Percentiles rank a stretch among this genome's conserved stretches.
Conservation (phyloP, 2,797 vertebrate genomes). For the Poeciliopsis infans region DNA sequence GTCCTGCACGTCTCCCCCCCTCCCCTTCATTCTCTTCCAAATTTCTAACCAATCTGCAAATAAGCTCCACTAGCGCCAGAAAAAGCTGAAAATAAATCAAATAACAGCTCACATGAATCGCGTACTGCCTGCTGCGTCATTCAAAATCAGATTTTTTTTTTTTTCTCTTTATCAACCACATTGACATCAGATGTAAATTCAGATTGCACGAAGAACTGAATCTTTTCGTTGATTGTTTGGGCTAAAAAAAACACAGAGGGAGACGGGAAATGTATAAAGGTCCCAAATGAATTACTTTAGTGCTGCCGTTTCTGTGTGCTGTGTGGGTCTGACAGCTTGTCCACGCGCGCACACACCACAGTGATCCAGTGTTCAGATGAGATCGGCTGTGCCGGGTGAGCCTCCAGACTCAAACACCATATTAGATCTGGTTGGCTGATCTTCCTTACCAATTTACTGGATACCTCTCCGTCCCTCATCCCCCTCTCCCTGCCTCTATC, state of each 20-base stretch:
- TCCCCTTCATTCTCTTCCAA: background rate
- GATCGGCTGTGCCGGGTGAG: conserved; percentile 42
- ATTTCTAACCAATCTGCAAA: background rate
- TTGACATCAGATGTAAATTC: background rate
- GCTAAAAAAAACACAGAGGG: background rate
- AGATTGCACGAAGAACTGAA: background rate
- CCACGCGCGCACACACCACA: conserved; percentile 3
- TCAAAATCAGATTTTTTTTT: background rate
- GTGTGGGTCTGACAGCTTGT: conserved; percentile 14
- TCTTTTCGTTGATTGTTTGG: background rate
- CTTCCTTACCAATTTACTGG: conserved; percentile 49
- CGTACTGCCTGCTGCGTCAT: background rate
- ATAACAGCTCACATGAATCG: background rate
- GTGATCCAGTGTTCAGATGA: conserved; percentile 41
- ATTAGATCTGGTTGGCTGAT: conserved; percentile 55
- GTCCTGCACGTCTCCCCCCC: background rate
- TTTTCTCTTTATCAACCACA: background rate
- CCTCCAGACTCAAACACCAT: conserved; percentile 27
- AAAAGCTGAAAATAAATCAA: background rate
- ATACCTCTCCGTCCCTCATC: conserved; percentile 19
- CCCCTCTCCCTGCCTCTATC: conserved; percentile 13
- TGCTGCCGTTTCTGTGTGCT: background rate
- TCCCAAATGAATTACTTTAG: background rate
- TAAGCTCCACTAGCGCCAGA: background rate
- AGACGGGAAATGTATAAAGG: background rate